Percentiles rank a stretch among this genome's conserved stretches.
phyloP scores from a whole-genome alignment of 2,113 vertebrate genomes.

The Phaetusa simplex region DNA sequence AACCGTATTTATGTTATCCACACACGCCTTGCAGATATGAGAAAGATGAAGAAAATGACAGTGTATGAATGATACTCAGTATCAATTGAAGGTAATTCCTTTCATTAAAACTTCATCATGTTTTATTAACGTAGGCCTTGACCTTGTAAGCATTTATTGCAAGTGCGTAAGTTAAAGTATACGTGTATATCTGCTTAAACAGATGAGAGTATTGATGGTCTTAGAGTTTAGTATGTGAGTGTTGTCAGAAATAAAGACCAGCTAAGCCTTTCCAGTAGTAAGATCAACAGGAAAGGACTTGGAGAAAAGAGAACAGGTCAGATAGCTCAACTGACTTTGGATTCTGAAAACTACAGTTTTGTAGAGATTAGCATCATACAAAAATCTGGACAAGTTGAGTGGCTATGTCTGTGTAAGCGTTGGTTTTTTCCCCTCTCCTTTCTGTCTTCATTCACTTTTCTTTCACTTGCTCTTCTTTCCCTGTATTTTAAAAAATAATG shows the following conservation, averaged over 20 bases:
- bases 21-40: not conserved
- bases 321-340: not conserved
- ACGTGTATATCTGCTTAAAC: not conserved
- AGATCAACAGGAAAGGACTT: not conserved
- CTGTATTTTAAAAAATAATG: not conserved
- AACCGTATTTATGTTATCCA: not conserved
- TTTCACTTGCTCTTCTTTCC: not conserved
- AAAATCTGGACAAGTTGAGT: not conserved
- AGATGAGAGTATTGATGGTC: not conserved
- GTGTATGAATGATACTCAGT: not conserved
- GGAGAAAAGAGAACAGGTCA: not conserved
- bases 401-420: not conserved
- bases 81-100: not conserved
- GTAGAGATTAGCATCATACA: not conserved
- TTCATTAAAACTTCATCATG: not conserved
- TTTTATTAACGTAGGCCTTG: not conserved
- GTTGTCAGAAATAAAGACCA: not conserved
- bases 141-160: not conserved
- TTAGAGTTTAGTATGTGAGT: not conserved
- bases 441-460: not conserved
- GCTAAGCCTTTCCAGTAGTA: not conserved
- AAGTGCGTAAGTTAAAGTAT: not conserved
- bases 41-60: not conserved
- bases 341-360: not conserved
- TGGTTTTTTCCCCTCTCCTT: not conserved